Evolutionary conservation across 1,140 invertebrate species (phyloP).

Genomic region (Eumaeus atala): DNA sequence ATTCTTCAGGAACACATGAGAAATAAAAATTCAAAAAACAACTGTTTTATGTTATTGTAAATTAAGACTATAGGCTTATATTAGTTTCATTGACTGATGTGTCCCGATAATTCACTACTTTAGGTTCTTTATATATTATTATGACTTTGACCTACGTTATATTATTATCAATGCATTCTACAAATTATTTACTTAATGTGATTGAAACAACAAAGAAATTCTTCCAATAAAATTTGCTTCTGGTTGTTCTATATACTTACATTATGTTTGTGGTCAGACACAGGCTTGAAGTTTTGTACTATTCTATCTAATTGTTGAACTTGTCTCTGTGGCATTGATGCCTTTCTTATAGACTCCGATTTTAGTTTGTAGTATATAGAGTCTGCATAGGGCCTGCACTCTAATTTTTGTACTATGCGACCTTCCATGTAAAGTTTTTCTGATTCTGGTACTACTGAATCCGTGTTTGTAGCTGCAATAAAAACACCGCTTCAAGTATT

Average conservation of each 20-base stretch:
- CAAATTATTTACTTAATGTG: slow-evolving; percentile 9
- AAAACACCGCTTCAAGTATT: neutral
- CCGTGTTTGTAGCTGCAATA: slow-evolving; percentile 75
- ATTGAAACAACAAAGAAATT: too few species aligned
- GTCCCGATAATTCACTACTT: too few species aligned
- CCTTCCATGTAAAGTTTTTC: slow-evolving; percentile 94
- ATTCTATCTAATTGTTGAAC: slow-evolving; percentile 87
- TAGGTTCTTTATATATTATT: too few species aligned
- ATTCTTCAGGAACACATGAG: too few species aligned
- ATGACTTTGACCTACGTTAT: too few species aligned
- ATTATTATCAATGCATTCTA: too few species aligned
- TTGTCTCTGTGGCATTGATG: slow-evolving; percentile 84
- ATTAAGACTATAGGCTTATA: too few species aligned
- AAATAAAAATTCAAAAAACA: too few species aligned
- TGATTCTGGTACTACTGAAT: slow-evolving; percentile 81
- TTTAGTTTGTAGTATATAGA: slow-evolving; percentile 93
- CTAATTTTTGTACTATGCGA: slow-evolving; percentile 93
- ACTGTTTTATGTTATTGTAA: too few species aligned
- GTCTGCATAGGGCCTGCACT: slow-evolving; percentile 93
- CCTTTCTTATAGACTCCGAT: slow-evolving; percentile 87
- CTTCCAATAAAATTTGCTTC: too few species aligned
- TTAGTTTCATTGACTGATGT: too few species aligned
- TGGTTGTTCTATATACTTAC: slow-evolving; percentile 71
- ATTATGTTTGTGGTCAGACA: slow-evolving; percentile 93
- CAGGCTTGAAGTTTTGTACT: slow-evolving; percentile 90